Conservation (phyloP, 2,113 vertebrate species). For the Pantherophis guttatus region DNA sequence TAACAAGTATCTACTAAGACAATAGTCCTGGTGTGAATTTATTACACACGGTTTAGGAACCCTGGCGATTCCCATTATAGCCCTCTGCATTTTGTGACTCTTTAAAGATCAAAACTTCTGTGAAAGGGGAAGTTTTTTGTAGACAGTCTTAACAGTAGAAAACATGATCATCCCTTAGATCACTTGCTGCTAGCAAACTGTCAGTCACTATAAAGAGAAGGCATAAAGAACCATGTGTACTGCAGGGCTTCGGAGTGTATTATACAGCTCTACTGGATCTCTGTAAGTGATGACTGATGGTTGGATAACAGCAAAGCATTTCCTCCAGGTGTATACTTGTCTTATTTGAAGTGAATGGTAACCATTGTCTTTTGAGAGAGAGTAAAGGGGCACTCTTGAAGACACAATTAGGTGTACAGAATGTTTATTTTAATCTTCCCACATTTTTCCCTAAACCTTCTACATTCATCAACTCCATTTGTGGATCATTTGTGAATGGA, state of each 20-base stretch:
- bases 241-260: not conserved
- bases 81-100: not conserved
- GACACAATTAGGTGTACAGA: not conserved
- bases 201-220: not conserved
- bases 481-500: not conserved
- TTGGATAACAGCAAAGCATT: not conserved
- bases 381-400: not conserved
- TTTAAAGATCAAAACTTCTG: not conserved
- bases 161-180: not conserved
- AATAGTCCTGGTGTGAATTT: not conserved
- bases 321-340: not conserved
- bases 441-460: not conserved
- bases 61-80: not conserved
- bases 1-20: not conserved
- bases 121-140: not conserved
- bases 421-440: not conserved
- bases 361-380: not conserved
- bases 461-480: not conserved
- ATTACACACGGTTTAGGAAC: not conserved
- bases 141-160: not conserved
- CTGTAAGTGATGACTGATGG: not conserved
- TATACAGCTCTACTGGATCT: not conserved
- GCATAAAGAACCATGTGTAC: not conserved
- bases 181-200: not conserved
- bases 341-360: not conserved